phyloP scores from a whole-genome alignment of 2,113 vertebrate genomes.

The Carettochelys insculpta region DNA sequence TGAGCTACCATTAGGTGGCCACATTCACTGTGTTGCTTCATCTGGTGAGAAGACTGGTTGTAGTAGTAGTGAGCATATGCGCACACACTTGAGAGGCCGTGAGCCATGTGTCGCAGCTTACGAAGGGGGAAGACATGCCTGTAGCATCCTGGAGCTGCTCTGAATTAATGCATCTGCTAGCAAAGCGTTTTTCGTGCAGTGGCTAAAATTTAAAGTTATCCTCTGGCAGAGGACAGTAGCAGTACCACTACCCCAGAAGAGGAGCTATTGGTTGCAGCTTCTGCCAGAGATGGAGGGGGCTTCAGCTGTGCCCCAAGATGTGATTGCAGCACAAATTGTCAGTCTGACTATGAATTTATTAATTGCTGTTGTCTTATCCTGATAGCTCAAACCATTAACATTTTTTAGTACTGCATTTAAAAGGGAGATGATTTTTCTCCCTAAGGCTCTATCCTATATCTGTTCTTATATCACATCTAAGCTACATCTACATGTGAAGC shows the following conservation, averaged over 20 bases:
- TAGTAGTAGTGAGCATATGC: not conserved
- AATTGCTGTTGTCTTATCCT: not conserved
- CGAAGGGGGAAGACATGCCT: not conserved
- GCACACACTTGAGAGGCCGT: not conserved
- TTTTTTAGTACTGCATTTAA: not conserved
- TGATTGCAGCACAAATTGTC: accelerated
- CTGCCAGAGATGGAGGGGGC: not conserved
- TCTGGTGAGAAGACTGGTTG: not conserved
- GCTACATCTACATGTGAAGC: too few relatives aligned
- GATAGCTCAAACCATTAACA: not conserved
- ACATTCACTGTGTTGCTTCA: not conserved
- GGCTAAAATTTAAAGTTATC: not conserved
- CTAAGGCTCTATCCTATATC: too few relatives aligned
- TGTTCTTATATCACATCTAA: too few relatives aligned
- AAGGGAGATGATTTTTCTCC: not conserved
- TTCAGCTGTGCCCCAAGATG: not conserved
- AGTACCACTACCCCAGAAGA: not conserved
- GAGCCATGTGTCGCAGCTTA: not conserved
- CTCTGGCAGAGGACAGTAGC: not conserved
- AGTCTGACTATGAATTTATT: not conserved
- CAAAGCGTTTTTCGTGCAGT: not conserved
- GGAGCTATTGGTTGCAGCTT: not conserved
- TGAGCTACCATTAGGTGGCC: not conserved
- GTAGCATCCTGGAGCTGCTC: accelerated
- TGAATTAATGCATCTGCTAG: not conserved